Base-by-base conservation (phyloP, 2,797 vertebrate genomes). In the Intellagama lesueurii region DNA sequence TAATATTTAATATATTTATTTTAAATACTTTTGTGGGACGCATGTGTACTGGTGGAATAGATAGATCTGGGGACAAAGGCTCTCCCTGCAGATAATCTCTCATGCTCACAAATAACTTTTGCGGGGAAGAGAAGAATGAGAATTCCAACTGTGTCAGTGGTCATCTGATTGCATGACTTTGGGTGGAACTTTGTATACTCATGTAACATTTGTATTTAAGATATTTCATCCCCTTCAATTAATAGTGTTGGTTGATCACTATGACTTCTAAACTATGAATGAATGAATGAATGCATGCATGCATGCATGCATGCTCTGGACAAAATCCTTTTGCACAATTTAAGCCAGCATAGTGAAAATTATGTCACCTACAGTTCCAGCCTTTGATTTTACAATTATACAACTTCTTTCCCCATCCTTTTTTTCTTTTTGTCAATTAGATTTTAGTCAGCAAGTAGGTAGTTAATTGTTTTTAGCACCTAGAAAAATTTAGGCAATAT, bases 401-500 rank as follows among this genome's bases (percentile, higher is more conserved):
- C 60, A 86, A 32, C 52, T 69, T 52, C 7, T 9, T 69, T 28
- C 49, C 40, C 24, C 24, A 35, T n/a, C 40, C 32, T 32, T 32
- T 30, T 40, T 69, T 76, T 3, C 1, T 5, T 9, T n/a, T 79
- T n/a, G 1, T 68, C 19, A 12, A 19, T 87, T 79, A 87, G 28
- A 68, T 49, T 68, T 35, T 32, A 7, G 66, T 12, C 22, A 35
- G 24, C n/a, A 32, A 68, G 40, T 49, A 79, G 11, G 49, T 0
- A 9, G 1, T 86, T 0, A 1, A 19, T 90, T 49, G 17, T 86
- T 81, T 52, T 22, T 70, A 83, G 6, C 49, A 1, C 0, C n/a
- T 87, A 89, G 84, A 80, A 81, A 88, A 91, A 76, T 64, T 17
- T 7, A n/a, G 3, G 0, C n/a, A 35, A 32, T 26, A 44, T 68